Evolutionary conservation across 1,140 invertebrate species (phyloP).

Genomic region (Bombus waltoni): DNA sequence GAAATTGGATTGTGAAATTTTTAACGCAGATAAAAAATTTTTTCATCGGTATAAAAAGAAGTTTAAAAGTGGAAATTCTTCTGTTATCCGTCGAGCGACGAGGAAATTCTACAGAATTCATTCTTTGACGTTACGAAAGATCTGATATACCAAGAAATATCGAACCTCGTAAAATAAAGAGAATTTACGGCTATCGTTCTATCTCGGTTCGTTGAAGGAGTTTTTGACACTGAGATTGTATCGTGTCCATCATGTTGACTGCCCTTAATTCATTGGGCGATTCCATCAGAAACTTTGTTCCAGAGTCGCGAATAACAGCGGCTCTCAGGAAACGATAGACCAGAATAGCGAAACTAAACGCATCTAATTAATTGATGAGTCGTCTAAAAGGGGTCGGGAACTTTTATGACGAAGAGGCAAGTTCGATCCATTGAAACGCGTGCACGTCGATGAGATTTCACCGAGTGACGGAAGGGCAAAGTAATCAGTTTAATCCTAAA

Average conservation of each 20-base stretch:
- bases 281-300: conserved; percentile 40
- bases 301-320: not conserved
- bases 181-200: conserved; percentile 43
- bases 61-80: not conserved
- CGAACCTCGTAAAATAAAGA: conserved; percentile 35
- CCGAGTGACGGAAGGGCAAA: not conserved
- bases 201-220: conserved; percentile 1
- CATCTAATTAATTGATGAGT: conserved; percentile 62
- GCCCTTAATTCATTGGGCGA: conserved; percentile 3
- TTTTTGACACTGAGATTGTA: conserved; percentile 36
- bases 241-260: conserved; percentile 29
- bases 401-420: conserved; percentile 44
- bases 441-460: conserved; percentile 47
- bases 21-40: conserved; percentile 38
- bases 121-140: not conserved
- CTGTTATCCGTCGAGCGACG: not conserved
- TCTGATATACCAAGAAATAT: not conserved
- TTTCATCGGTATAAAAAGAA: not conserved
- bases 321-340: conserved; percentile 34
- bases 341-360: conserved; percentile 48
- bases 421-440: conserved; percentile 38
- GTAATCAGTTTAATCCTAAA: not conserved
- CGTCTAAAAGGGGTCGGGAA: conserved; percentile 36
- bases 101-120: not conserved
- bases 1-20: conserved; percentile 51